Evolutionary conservation across 2,888 invertebrate genomes (phyloP).

Genomic region (Ischnura elegans): DNA sequence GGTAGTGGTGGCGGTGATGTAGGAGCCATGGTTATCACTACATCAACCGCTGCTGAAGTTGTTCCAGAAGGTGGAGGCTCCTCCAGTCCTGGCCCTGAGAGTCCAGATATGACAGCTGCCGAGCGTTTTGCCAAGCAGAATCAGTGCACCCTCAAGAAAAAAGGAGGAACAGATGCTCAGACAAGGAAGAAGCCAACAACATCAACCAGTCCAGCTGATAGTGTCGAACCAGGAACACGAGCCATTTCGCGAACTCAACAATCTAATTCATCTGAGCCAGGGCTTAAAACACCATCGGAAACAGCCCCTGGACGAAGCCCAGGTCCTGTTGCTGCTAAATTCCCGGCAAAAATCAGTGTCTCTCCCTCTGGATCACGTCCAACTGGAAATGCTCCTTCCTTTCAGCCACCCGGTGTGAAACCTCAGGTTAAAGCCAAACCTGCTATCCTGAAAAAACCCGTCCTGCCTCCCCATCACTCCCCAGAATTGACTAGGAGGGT

Average conservation of each 20-base stretch:
- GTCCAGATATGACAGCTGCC: constrained; percentile 85
- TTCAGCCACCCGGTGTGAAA: constrained; percentile 77
- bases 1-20: constrained; percentile 68
- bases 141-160: constrained; percentile 88
- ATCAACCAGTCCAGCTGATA: constrained; percentile 71
- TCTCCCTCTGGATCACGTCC: constrained; percentile 77
- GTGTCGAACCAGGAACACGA: constrained; percentile 73
- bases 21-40: background rate
- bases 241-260: constrained; percentile 69
- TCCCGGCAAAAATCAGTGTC: constrained; percentile 84
- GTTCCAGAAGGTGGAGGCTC: constrained; percentile 50
- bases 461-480: constrained; percentile 77
- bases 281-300: constrained; percentile 70
- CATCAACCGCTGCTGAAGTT: background rate
- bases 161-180: constrained; percentile 76
- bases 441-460: constrained; percentile 86
- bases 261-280: constrained; percentile 69
- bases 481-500: constrained; percentile 67
- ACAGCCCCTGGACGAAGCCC: constrained; percentile 76
- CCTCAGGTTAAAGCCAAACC: constrained; percentile 91
- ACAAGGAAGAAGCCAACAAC: constrained; percentile 71
- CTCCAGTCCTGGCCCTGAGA: constrained; percentile 78
- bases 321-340: constrained; percentile 83
- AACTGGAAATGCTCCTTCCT: constrained; percentile 76
- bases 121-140: constrained; percentile 89